These are phyloP conservation scores for Porites australiensis DNA, from an alignment of 64 coral and sea anemone genomes.

Conservation along the genomic window DNA sequence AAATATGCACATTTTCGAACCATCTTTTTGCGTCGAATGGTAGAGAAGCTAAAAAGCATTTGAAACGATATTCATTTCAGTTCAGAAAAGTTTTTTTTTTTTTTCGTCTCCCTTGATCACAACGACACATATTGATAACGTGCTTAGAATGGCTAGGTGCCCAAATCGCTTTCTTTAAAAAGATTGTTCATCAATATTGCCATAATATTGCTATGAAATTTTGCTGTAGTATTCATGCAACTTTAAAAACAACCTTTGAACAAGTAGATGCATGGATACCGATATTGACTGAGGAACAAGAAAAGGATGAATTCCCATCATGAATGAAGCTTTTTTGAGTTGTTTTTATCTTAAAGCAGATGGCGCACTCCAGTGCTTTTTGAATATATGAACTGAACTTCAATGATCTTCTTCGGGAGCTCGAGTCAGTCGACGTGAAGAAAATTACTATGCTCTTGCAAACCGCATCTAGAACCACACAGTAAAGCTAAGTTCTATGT, in stretches of 20 bases:
- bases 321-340: neutral
- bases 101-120: no score
- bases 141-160: neutral
- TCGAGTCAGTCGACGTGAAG: no score
- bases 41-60: no score
- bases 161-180: neutral
- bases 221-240: conserved; percentile 20
- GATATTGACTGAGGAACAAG: neutral
- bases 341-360: neutral
- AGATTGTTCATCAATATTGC: neutral
- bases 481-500: neutral
- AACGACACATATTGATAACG: neutral
- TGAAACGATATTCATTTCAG: no score
- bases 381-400: neutral
- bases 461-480: neutral
- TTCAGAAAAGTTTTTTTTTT: no score
- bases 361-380: neutral
- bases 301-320: no score
- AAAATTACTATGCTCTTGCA: no score
- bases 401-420: neutral
- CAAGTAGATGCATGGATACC: neutral
- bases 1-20: no score
- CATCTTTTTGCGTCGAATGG: no score
- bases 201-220: neutral
- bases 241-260: neutral